Conservation (phyloP, 2,888 invertebrate species). For the Trichopoda pennipes region DNA sequence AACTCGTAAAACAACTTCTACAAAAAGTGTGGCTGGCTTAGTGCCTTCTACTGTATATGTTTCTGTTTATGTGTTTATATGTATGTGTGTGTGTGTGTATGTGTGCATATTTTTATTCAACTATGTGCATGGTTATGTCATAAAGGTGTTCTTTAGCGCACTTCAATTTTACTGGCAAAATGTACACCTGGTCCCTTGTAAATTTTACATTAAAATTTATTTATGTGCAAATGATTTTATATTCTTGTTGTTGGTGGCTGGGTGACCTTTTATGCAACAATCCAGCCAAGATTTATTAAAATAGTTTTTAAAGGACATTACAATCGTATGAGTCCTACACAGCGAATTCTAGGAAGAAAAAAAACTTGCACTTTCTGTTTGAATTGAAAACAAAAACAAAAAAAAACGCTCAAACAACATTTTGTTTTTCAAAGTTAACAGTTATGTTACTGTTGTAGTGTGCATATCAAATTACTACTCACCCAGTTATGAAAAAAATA, state of each 20-base stretch:
- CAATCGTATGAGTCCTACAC: not conserved
- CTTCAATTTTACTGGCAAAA: slow-evolving; percentile 56
- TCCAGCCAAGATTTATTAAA: slow-evolving; percentile 67
- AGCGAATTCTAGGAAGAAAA: not conserved
- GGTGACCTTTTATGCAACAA: slow-evolving; percentile 57
- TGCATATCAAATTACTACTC: slow-evolving; percentile 29
- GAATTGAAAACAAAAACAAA: slow-evolving; percentile 12
- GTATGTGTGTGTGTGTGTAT: slow-evolving; percentile 8
- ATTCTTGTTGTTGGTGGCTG: slow-evolving; percentile 5
- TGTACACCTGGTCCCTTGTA: slow-evolving; percentile 60
- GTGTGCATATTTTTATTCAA: slow-evolving; percentile 8
- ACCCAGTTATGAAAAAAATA: not conserved
- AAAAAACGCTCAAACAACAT: slow-evolving; percentile 55
- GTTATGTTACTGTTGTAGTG: slow-evolving; percentile 42
- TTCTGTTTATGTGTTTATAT: not conserved
- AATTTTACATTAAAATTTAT: slow-evolving; percentile 36
- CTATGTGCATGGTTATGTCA: not conserved
- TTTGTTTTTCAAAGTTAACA: slow-evolving; percentile 10
- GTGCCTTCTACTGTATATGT: slow-evolving; percentile 11
- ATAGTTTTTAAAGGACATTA: slow-evolving; percentile 66
- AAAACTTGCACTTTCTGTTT: slow-evolving; percentile 11
- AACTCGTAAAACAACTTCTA: slow-evolving; percentile 50
- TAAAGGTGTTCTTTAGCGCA: slow-evolving; percentile 39
- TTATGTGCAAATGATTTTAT: slow-evolving; percentile 35
- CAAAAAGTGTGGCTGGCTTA: slow-evolving; percentile 44